Base-by-base conservation (phyloP, 1,140 invertebrate genomes). In the Tetraneura akinire region DNA sequence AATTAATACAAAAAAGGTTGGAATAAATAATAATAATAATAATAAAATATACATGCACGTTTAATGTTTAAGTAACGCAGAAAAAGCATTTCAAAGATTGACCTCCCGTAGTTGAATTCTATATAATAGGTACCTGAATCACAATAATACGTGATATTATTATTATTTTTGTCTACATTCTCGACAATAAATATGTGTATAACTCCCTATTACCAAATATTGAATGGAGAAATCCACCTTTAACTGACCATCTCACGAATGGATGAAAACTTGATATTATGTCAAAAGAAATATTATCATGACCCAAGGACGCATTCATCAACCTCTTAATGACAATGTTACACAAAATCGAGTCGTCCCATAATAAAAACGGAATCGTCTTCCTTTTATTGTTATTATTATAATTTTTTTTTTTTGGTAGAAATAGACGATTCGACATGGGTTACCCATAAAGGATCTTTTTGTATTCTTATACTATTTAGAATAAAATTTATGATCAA, bases 401-500 rank as follows among this genome's bases (percentile, higher is more conserved):
- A 8, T 47, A 10, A 42, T 55, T 76, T 37, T 49, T 71, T 49
- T 62, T 32, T 14, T 62, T 14, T 51, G 16, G 47, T n/a, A 37
- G 71, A 37, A 74, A 74, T 55, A 49, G n/a, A 74, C 18, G 29
- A 74, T 74, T 74, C 53, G 71, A 57, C n/a, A 74, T 51, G 71
- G 74, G 42, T 60, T 26, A 37, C 74, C 21, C 26, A 60, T 76
- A n/a, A 76, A 76, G 37, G 13, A n/a, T 1, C 53, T 57, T 78
- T 45, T 60, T n/a, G 21, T n/a, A 6, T 29, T 78, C 74, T 23
- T 37, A 78, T 37, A n/a, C 21, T 53, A 76, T n/a, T 60, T 60
- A 57, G 10, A 26, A 11, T 14, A 51, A n/a, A 55, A 78, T 78
- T 78, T 78, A 78, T 60, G 74, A 14, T 8, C 37, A 9, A 37